These are phyloP conservation scores for Ctenomys sociabilis DNA, from an alignment of 2,113 vertebrate species.

Conservation along the genomic window DNA sequence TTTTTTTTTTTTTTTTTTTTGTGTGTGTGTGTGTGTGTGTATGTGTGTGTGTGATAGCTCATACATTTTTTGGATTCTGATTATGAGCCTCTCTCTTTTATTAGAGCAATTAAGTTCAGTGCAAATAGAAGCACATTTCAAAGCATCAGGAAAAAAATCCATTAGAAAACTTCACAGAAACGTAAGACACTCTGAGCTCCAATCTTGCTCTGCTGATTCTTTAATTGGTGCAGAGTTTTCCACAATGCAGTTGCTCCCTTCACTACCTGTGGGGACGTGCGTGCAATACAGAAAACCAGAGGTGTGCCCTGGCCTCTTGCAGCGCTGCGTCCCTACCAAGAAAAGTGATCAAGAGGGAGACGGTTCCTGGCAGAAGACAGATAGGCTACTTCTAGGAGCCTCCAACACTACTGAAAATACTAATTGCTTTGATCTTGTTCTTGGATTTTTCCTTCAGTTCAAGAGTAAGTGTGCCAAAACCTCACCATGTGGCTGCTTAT, in stretches of 20 bases:
- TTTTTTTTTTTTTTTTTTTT: background rate
- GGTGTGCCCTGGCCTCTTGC: background rate
- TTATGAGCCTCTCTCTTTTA: slow-evolving; percentile 43
- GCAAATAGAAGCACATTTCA: slow-evolving; percentile 41
- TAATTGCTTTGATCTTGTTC: slow-evolving; percentile 61
- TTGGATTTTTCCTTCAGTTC: slow-evolving; percentile 59
- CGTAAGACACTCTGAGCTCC: slow-evolving; percentile 19
- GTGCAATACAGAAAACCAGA: slow-evolving; percentile 35
- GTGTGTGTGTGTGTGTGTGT: too few species aligned
- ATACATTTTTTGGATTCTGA: slow-evolving; percentile 30
- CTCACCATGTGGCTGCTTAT: background rate
- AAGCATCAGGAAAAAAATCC: slow-evolving; percentile 11
- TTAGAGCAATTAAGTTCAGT: slow-evolving; percentile 51
- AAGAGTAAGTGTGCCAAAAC: slow-evolving; percentile 30
- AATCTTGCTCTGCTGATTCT: background rate
- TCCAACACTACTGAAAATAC: slow-evolving; percentile 50
- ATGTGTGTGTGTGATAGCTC: slow-evolving; percentile 2
- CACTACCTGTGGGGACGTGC: background rate
- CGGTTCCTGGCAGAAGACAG: slow-evolving; percentile 71
- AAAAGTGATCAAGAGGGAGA: slow-evolving; percentile 56
- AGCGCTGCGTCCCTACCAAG: background rate
- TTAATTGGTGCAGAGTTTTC: slow-evolving; percentile 15
- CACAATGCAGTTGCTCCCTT: slow-evolving; percentile 23
- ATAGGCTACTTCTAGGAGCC: slow-evolving; percentile 70
- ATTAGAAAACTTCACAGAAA: slow-evolving; percentile 7